Evolutionary conservation across 2,888 invertebrate genomes (phyloP).

Genomic region (Prenolepis imparis): DNA sequence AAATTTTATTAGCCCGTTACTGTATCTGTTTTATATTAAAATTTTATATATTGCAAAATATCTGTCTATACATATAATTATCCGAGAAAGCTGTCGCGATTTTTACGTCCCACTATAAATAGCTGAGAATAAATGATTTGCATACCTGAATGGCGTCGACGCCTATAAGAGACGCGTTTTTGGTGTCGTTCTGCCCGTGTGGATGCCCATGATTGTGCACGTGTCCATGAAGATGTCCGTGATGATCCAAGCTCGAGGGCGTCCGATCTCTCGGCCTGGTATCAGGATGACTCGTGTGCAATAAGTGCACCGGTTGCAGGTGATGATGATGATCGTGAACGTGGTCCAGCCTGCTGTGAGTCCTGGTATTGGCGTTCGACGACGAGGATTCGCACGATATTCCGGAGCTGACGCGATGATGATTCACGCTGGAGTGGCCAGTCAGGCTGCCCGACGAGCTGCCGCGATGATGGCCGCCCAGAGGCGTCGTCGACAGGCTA

Average conservation of each 20-base stretch:
- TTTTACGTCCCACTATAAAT: background rate
- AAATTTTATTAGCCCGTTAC: background rate
- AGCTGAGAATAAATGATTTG: background rate
- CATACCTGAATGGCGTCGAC: constrained; percentile 81
- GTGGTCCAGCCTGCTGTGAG: constrained; percentile 80
- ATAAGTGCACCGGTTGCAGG: constrained; percentile 73
- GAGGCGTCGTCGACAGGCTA: constrained; percentile 76
- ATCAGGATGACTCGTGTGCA: constrained; percentile 71
- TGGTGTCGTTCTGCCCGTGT: constrained; percentile 75
- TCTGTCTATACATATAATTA: background rate
- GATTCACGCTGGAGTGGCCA: constrained; percentile 75
- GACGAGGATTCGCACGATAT: constrained; percentile 82
- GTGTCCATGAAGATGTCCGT: constrained; percentile 73
- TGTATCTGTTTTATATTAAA: background rate
- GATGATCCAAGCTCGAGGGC: constrained; percentile 73
- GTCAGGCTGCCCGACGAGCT: constrained; percentile 78
- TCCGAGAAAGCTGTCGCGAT: background rate
- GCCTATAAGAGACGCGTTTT: constrained; percentile 79
- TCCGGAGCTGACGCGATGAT: constrained; percentile 80
- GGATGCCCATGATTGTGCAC: constrained; percentile 74
- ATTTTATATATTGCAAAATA: background rate
- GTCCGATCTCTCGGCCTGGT: constrained; percentile 75
- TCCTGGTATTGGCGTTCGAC: constrained; percentile 79
- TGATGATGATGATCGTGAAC: constrained; percentile 80
- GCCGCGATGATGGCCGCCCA: constrained; percentile 77